Percentiles rank a stretch among this genome's conserved stretches.
These are phyloP conservation scores for Syrrhaptes paradoxus DNA, from an alignment of 2,113 vertebrate genomes.

Conservation along the genomic window DNA sequence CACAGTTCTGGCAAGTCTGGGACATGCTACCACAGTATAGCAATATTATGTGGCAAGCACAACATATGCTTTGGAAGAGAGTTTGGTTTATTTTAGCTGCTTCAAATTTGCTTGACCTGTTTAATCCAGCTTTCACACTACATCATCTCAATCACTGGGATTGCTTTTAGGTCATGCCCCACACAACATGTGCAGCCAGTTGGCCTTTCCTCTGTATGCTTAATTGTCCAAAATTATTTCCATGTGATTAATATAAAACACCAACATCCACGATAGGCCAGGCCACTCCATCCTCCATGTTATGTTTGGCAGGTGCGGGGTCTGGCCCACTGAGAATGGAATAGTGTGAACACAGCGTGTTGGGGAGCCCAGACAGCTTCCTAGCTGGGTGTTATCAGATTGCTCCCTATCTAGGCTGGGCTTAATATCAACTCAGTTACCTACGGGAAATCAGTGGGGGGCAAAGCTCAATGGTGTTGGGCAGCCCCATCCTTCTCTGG, in stretches of 20 bases:
- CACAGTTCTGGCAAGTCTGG: constrained; percentile 24
- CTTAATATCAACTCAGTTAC: neutral
- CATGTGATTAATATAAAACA: constrained; percentile 2
- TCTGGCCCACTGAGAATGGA: neutral
- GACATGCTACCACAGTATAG: constrained; percentile 22
- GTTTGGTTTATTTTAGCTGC: constrained; percentile 52
- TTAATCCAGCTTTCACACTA: constrained; percentile 60
- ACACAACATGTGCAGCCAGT: neutral
- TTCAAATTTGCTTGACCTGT: constrained; percentile 62
- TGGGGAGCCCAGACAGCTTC: neutral
- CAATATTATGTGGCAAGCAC: constrained; percentile 45
- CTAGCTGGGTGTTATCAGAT: neutral
- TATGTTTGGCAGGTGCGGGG: constrained; percentile 1
- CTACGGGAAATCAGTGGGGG: neutral
- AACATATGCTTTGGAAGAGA: constrained; percentile 54
- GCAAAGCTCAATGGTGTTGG: rapidly evolving
- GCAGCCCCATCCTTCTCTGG: neutral
- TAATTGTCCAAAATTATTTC: constrained; percentile 10
- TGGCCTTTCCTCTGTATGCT: neutral
- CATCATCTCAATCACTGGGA: constrained; percentile 25
- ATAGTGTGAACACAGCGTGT: neutral
- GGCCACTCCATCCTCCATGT: neutral
- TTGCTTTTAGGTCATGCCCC: constrained; percentile 37
- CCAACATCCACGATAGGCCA: neutral
- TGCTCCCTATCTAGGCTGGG: neutral